Evolutionary conservation across 2,797 vertebrate species (phyloP).

Genomic region (Melanotaenia pygmaea): DNA sequence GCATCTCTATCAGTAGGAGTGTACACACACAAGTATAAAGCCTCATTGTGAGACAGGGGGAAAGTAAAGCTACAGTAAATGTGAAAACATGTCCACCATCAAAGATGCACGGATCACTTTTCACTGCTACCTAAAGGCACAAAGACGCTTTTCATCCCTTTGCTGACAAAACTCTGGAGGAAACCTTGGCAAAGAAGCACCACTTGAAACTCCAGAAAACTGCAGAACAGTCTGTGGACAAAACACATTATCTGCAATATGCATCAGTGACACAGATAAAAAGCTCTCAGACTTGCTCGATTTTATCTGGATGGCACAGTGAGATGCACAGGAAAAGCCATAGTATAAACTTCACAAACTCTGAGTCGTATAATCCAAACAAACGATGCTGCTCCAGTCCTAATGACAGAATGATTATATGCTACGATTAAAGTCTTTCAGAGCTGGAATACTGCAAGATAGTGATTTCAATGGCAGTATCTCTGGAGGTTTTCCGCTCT

Average conservation of each 20-base stretch:
- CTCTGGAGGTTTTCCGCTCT: slow-evolving; percentile 36
- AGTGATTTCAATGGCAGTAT: slow-evolving; percentile 10
- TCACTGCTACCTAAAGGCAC: slow-evolving; percentile 53
- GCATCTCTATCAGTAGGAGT: slow-evolving; percentile 54
- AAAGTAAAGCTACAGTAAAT: slow-evolving; percentile 64
- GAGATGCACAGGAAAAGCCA: slow-evolving; percentile 18
- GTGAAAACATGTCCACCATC: slow-evolving; percentile 70
- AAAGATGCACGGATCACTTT: slow-evolving; percentile 66
- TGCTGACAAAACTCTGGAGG: slow-evolving; percentile 43
- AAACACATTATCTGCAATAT: slow-evolving; percentile 46
- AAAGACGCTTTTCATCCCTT: slow-evolving; percentile 70
- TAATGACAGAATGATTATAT: neutral
- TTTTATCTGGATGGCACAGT: slow-evolving; percentile 38
- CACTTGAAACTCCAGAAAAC: slow-evolving; percentile 36
- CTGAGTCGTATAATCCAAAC: neutral
- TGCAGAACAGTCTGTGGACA: slow-evolving; percentile 5
- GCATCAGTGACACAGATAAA: slow-evolving; percentile 37
- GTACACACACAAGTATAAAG: slow-evolving; percentile 36
- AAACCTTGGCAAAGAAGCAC: slow-evolving; percentile 16
- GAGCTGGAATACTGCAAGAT: neutral
- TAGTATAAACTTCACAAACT: slow-evolving; percentile 15
- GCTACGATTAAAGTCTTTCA: neutral
- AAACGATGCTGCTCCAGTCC: neutral
- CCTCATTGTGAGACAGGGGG: slow-evolving; percentile 71
- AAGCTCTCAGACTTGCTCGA: slow-evolving; percentile 30